Evolutionary conservation across 1,140 invertebrate genomes (phyloP).

Genomic region (Drosophila bocqueti): DNA sequence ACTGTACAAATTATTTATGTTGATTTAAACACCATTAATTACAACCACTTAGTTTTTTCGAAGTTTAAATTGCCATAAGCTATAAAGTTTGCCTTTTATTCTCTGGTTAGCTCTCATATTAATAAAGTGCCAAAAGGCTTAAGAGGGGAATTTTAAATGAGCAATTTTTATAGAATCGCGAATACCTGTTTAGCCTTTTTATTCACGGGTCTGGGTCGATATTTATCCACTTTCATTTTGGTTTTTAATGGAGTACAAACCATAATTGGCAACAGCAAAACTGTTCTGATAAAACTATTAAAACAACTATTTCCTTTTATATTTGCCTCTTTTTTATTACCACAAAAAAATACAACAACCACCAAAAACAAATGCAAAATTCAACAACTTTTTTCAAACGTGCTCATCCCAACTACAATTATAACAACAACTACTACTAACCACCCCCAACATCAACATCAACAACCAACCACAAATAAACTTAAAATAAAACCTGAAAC

Average conservation of each 20-base stretch:
- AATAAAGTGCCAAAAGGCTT: background rate
- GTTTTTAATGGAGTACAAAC: conserved; percentile 27
- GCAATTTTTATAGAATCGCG: background rate
- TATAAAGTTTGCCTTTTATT: background rate
- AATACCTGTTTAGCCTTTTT: background rate
- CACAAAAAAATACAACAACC: conserved; percentile 40
- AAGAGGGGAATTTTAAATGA: background rate
- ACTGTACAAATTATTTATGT: background rate
- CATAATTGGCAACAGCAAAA: conserved; percentile 68
- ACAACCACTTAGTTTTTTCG: background rate
- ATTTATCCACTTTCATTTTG: conserved; percentile 24
- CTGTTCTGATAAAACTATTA: conserved; percentile 82
- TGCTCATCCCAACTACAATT: conserved; percentile 51
- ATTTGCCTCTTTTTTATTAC: conserved; percentile 79
- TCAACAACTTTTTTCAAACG: conserved; percentile 79
- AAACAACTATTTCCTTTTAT: conserved; percentile 83
- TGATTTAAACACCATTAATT: background rate
- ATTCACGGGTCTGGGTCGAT: background rate
- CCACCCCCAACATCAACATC: conserved; percentile 41
- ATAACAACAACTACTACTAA: conserved; percentile 32
- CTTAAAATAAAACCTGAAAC: conserved; percentile 53
- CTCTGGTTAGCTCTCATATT: background rate
- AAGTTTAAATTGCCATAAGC: background rate
- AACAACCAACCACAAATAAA: conserved; percentile 69
- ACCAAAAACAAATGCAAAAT: conserved; percentile 59